Percentiles rank a stretch among this genome's conserved stretches.
These are phyloP conservation scores for Oryzaephilus surinamensis DNA, from an alignment of 1,140 invertebrate species.

Conservation along the genomic window DNA sequence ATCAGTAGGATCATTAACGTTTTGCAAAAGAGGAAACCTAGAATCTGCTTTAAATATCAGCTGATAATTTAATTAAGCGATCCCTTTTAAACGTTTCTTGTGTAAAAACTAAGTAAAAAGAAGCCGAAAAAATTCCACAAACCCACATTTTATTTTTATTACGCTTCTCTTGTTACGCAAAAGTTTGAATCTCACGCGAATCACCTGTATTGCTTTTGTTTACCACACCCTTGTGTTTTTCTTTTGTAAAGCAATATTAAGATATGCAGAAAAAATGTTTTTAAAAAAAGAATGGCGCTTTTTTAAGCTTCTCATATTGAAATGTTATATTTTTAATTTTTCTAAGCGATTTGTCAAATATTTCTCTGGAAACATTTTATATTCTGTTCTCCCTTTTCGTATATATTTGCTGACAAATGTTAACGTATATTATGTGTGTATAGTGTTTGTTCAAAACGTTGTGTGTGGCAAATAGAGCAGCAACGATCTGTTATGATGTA, in stretches of 20 bases:
- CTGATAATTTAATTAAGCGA: conserved; percentile 35
- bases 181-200: conserved; percentile 16
- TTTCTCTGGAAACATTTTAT: no score
- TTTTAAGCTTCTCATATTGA: no score
- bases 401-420: no score
- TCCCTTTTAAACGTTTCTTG: conserved; percentile 26
- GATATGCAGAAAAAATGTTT: no score
- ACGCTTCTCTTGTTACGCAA: conserved; percentile 14
- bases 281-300: no score
- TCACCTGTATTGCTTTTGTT: conserved; percentile 23
- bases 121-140: conserved; percentile 26
- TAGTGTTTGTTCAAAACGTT: no score
- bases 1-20: background rate
- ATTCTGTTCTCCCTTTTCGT: no score
- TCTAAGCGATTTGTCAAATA: no score
- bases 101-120: conserved; percentile 17
- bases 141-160: conserved; percentile 24
- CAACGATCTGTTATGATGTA: conserved; percentile 22
- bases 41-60: conserved; percentile 33
- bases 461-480: conserved; percentile 21
- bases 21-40: conserved; percentile 27
- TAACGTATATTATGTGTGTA: no score
- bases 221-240: no score
- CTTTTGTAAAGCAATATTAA: no score
- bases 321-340: no score